phyloP scores from a whole-genome alignment of 2,113 vertebrate species.

The Prochilodus magdalenae region DNA sequence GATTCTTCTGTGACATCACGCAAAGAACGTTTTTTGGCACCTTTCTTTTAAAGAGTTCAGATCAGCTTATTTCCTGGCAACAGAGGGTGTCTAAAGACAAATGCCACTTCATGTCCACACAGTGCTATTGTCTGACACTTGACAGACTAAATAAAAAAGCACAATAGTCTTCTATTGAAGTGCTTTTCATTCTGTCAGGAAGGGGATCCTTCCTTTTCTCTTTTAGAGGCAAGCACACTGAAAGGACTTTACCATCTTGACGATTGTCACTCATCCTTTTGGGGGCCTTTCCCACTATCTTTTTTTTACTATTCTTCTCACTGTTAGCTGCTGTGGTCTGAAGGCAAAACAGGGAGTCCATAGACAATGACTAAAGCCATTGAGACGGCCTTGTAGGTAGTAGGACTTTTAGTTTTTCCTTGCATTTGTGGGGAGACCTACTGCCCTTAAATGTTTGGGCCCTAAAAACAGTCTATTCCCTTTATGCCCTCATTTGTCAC shows the following conservation, averaged over 20 bases:
- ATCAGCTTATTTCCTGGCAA: conserved; percentile 23
- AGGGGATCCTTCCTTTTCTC: conserved; percentile 78
- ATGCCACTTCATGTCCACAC: conserved; percentile 70
- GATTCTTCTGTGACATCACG: neutral
- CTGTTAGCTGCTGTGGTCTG: conserved; percentile 71
- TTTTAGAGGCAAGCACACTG: conserved; percentile 79
- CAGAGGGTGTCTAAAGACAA: conserved; percentile 41
- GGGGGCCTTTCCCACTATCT: conserved; percentile 79
- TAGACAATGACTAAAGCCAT: conserved; percentile 79
- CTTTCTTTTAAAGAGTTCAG: neutral
- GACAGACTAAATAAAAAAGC: conserved; percentile 43
- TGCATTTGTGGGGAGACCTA: conserved; percentile 8
- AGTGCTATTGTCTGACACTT: conserved; percentile 77
- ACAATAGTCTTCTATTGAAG: conserved; percentile 83
- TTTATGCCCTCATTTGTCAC: conserved; percentile 30
- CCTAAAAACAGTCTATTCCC: conserved; percentile 22
- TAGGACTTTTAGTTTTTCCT: conserved; percentile 63
- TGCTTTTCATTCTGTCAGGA: conserved; percentile 83
- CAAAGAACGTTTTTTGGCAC: too few species aligned
- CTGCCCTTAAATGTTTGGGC: conserved; percentile 2
- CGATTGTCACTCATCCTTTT: conserved; percentile 82
- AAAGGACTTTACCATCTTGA: conserved; percentile 75
- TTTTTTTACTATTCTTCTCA: conserved; percentile 82
- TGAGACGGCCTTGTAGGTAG: conserved; percentile 71
- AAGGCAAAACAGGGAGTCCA: conserved; percentile 82